These are phyloP conservation scores for Cryptocephalus primarius DNA, from an alignment of 2,888 invertebrate genomes.

Conservation along the genomic window DNA sequence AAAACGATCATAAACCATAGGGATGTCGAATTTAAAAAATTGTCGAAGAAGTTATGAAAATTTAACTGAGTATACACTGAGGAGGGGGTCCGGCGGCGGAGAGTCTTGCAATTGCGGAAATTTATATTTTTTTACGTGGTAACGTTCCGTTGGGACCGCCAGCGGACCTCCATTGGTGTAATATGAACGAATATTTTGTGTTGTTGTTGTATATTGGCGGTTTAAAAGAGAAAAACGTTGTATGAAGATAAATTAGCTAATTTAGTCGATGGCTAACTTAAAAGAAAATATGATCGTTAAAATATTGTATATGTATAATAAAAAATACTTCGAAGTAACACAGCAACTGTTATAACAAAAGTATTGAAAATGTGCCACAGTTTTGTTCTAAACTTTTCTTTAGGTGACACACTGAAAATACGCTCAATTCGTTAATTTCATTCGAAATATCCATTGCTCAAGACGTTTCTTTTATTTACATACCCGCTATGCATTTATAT, in stretches of 20 bases:
- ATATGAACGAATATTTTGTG: conserved; percentile 9
- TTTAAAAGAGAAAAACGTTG: conserved; percentile 15
- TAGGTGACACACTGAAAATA: too few relatives aligned
- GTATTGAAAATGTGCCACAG: too few relatives aligned
- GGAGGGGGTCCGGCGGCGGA: conserved; percentile 2
- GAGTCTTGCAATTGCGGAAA: too few relatives aligned
- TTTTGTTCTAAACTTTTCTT: too few relatives aligned
- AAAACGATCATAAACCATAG: not conserved
- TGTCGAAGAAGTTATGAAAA: conserved; percentile 7
- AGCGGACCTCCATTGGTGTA: not conserved
- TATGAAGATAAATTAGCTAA: conserved; percentile 21
- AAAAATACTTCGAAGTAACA: conserved; percentile 24
- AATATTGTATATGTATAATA: conserved; percentile 25
- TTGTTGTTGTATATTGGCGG: conserved; percentile 17
- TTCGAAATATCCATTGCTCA: too few relatives aligned
- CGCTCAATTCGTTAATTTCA: too few relatives aligned
- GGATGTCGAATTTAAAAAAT: not conserved
- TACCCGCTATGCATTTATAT: not conserved
- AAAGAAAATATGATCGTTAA: conserved; percentile 26
- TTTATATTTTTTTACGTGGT: too few relatives aligned
- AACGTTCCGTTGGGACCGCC: too few relatives aligned
- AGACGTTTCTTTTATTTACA: not conserved
- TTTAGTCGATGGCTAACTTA: conserved; percentile 27
- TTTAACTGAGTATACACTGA: conserved; percentile 26
- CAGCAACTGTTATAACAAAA: conserved; percentile 21